phyloP scores from a whole-genome alignment of 2,113 vertebrate genomes.

The Podocnemis expansa region DNA sequence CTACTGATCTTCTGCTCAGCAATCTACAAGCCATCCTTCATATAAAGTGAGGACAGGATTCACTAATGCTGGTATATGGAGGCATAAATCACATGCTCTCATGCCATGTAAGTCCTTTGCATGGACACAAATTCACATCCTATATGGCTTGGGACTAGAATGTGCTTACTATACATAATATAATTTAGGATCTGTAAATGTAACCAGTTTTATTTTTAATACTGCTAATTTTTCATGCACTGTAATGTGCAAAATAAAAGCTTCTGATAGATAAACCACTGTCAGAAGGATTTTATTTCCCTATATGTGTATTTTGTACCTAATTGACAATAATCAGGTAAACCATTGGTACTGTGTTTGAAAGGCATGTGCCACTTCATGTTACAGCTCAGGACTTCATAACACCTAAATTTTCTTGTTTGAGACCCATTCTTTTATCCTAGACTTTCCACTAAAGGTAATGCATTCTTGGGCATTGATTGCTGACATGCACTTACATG shows the following conservation, averaged over 20 bases:
- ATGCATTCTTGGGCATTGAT: not conserved
- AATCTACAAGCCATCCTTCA: not conserved
- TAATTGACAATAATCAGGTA: not conserved
- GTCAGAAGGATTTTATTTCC: not conserved
- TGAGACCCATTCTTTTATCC: not conserved
- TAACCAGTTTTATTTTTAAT: not conserved
- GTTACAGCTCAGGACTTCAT: not conserved
- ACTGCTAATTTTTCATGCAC: not conserved
- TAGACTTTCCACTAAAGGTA: not conserved
- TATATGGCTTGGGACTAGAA: not conserved
- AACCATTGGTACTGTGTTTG: not conserved
- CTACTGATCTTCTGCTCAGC: not conserved
- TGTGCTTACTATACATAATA: not conserved
- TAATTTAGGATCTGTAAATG: not conserved
- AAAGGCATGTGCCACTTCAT: not conserved
- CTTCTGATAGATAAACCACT: not conserved
- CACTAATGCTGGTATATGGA: not conserved
- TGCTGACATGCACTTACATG: accelerated
- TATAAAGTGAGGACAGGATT: not conserved
- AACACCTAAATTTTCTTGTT: not conserved
- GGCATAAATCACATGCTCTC: not conserved
- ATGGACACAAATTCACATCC: not conserved
- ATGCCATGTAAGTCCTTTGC: not conserved
- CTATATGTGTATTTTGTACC: not conserved
- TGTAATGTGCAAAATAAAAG: not conserved